A percentile compares a stretch with the other conserved stretches of the same genome.
phyloP scores from a whole-genome alignment of 2,113 vertebrate genomes.

The Perognathus longimembris region DNA sequence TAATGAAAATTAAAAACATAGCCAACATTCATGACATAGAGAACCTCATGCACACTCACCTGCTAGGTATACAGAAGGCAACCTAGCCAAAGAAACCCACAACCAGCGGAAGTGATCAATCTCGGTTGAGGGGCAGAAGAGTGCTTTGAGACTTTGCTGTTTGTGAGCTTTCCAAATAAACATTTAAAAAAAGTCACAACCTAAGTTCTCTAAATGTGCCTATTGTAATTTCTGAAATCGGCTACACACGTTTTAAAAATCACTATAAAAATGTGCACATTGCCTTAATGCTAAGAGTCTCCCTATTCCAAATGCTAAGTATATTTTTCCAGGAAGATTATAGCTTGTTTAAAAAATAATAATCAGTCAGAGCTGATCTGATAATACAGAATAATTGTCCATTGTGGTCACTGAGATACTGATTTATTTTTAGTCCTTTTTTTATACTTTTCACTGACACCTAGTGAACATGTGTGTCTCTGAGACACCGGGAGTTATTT shows the following conservation, averaged over 20 bases:
- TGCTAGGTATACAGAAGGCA: slow-evolving; percentile 26
- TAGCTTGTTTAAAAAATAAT: not conserved
- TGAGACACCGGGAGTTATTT: slow-evolving; percentile 72
- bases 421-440: slow-evolving; percentile 48
- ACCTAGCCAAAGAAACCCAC: not conserved
- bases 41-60: slow-evolving; percentile 39
- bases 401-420: slow-evolving; percentile 39
- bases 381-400: slow-evolving; percentile 51
- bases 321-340: slow-evolving; percentile 37
- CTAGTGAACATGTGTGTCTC: slow-evolving; percentile 74
- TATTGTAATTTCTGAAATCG: slow-evolving; percentile 48
- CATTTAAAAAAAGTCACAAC: slow-evolving; percentile 31
- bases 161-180: slow-evolving; percentile 55
- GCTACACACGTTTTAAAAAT: slow-evolving; percentile 41
- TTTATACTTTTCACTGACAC: slow-evolving; percentile 72
- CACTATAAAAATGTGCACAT: slow-evolving; percentile 4
- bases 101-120: slow-evolving; percentile 33
- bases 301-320: slow-evolving; percentile 21
- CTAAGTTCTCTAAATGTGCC: slow-evolving; percentile 54
- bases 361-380: slow-evolving; percentile 28
- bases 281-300: slow-evolving; percentile 49
- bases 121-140: not conserved
- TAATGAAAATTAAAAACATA: slow-evolving; percentile 20
- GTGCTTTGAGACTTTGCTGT: not conserved
- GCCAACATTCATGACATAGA: not conserved